Percentiles rank a stretch among this genome's conserved stretches.
phyloP scores from a whole-genome alignment of 2,797 vertebrate genomes.

The Scarus forsteni region DNA sequence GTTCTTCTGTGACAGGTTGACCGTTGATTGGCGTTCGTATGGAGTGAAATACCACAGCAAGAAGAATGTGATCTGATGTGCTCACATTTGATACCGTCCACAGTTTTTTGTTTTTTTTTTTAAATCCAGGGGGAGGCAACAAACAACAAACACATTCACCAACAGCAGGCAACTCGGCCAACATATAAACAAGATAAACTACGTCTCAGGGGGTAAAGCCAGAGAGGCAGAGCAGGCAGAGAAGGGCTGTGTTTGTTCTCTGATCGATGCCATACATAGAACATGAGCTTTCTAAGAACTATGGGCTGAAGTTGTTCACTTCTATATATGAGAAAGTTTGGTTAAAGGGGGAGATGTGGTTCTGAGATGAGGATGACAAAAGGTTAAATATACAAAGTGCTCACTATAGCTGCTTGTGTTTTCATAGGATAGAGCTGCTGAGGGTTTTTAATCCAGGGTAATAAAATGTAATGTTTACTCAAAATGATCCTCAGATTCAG shows the following conservation, averaged over 20 bases:
- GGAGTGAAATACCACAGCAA: constrained; percentile 32
- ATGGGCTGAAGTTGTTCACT: constrained; percentile 37
- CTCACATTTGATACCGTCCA: constrained; percentile 11
- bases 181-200: constrained; percentile 71
- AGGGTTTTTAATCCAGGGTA: too few relatives aligned
- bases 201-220: constrained; percentile 54
- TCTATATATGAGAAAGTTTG: constrained; percentile 12
- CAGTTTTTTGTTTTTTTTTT: constrained; percentile 1
- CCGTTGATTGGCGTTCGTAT: constrained; percentile 49
- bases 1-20: constrained; percentile 1
- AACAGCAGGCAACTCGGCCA: constrained; percentile 43
- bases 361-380: constrained; percentile 29
- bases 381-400: constrained; percentile 20
- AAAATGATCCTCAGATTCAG: too few relatives aligned
- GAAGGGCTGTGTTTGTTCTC: constrained; percentile 61
- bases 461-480: too few relatives aligned
- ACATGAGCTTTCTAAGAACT: constrained; percentile 60
- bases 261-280: constrained; percentile 76
- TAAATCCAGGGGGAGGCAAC: constrained; percentile 40
- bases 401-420: neutral
- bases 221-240: constrained; percentile 48
- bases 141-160: constrained; percentile 49
- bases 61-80: constrained; percentile 25
- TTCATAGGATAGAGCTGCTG: too few relatives aligned
- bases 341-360: constrained; percentile 8